Conservation (phyloP, 2,113 vertebrate genomes). For the Antennarius striatus region DNA sequence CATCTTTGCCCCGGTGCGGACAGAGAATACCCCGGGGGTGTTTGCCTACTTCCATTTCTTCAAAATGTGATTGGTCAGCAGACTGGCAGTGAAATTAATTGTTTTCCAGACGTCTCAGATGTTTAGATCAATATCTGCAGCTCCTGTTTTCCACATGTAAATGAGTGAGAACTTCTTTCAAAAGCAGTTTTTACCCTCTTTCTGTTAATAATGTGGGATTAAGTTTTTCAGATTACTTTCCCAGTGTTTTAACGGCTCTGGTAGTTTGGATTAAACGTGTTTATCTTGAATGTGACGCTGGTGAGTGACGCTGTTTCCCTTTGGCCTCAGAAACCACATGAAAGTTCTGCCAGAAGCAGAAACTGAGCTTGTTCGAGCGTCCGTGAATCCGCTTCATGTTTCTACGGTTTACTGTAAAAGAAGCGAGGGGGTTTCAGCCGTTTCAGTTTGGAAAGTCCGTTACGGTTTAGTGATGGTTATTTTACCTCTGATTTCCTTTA, state of each 20-base stretch:
- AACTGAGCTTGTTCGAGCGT: conserved; percentile 40
- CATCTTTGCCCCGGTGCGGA: neutral
- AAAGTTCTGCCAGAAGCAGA: conserved; percentile 8
- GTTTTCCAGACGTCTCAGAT: neutral
- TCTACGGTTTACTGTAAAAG: conserved; percentile 49
- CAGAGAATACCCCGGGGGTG: neutral
- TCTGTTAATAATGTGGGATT: no score
- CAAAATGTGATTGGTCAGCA: neutral
- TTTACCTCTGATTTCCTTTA: no score
- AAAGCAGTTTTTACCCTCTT: no score
- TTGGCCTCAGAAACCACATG: neutral
- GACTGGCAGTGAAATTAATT: neutral
- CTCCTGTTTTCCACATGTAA: no score
- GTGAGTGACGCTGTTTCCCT: neutral
- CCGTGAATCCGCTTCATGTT: conserved; percentile 2
- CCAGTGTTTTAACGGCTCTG: no score
- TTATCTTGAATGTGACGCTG: no score
- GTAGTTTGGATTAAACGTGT: no score
- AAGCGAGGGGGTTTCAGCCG: conserved; percentile 57
- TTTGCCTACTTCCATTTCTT: neutral
- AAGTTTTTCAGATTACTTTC: no score
- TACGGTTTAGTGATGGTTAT: no score
- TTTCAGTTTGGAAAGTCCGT: conserved; percentile 54
- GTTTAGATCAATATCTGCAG: no score
- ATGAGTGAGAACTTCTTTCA: no score